Evolutionary conservation across 2,113 vertebrate genomes (phyloP), one percentile per base, ranked within the genome.

Genomic region (Myrmophylax atrothorax): DNA sequence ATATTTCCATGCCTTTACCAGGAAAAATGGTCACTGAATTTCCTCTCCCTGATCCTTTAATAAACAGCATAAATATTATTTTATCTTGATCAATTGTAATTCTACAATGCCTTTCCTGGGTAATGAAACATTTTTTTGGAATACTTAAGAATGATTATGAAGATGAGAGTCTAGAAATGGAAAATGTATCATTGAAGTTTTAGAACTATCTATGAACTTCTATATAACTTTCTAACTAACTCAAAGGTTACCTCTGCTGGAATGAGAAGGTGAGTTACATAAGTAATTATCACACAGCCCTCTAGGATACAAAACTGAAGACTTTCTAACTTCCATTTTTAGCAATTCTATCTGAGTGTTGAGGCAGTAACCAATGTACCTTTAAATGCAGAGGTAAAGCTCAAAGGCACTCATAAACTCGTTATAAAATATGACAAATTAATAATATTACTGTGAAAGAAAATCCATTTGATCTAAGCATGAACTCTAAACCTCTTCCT

Each of bases 301-400:
- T 96, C 89, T 84, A 97, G 95, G 96, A 96, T 68, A 96, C 83
- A 87, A 78, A 96, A 66, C 67, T 75, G 77, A 94, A 96, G 79
- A 91, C 22, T 83, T 90, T 74, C 59, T 89, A 87, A 73, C 66
- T 94, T 95, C 88, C 95, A 92, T 95, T 96, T 97, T 97, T 94
- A 97, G 91, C 66, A 89, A 64, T 52, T 81, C 84, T 90, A 24
- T 88, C 62, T 84, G 80, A 89, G 28, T 35, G 14, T 29, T 92
- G 56, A 78, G 67, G 59, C 9, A 2, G 59, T 60, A 91, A 90
- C 63, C 87, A 92, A 86, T 33, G 49, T 35, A 93, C 58, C 81
- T 95, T 94, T 87, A 78, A 84, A 93, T 92, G 93, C 80, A 75
- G 73, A 95, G 77, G 88, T 94, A 94, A 90, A 92, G 69, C 87